Conservation (phyloP, 2,797 vertebrate genomes). For the Pagetopsis macropterus region DNA sequence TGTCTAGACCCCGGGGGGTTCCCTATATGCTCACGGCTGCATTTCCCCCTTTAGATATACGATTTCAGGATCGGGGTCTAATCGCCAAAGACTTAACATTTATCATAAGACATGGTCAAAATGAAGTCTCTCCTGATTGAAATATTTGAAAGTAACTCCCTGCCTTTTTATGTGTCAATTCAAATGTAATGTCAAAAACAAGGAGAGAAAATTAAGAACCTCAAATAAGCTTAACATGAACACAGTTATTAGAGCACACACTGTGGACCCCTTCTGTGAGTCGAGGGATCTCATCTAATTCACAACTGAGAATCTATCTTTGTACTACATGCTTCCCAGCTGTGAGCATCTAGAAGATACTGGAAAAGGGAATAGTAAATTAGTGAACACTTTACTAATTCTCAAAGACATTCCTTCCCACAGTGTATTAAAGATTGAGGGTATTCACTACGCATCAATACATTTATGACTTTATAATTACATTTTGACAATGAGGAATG, state of each 20-base stretch:
- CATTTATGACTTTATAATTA: conserved; percentile 51
- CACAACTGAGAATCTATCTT: conserved; percentile 21
- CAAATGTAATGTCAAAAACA: conserved; percentile 9
- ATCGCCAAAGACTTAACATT: no score
- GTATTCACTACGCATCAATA: conserved; percentile 14
- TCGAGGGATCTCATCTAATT: conserved; percentile 21
- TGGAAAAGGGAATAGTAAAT: not conserved
- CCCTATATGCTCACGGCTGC: no score
- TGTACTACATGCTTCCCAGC: conserved; percentile 22
- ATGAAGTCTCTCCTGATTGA: no score
- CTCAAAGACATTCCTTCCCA: not conserved
- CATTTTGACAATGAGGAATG: conserved; percentile 39
- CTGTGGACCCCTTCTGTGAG: conserved; percentile 6
- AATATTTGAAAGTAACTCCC: conserved; percentile 24
- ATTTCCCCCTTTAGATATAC: no score
- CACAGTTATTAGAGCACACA: not conserved
- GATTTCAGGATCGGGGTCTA: no score
- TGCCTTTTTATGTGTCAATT: conserved; percentile 7
- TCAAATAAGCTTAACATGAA: conserved; percentile 26
- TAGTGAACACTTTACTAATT: not conserved
- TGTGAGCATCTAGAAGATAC: not conserved
- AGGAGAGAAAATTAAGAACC: conserved; percentile 7
- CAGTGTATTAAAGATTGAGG: not conserved
- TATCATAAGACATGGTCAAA: no score
- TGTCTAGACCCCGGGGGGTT: no score